Evolutionary conservation across 2,797 vertebrate genomes (phyloP), one percentile per base, ranked within the genome.

Genomic region (Carduelis carduelis): DNA sequence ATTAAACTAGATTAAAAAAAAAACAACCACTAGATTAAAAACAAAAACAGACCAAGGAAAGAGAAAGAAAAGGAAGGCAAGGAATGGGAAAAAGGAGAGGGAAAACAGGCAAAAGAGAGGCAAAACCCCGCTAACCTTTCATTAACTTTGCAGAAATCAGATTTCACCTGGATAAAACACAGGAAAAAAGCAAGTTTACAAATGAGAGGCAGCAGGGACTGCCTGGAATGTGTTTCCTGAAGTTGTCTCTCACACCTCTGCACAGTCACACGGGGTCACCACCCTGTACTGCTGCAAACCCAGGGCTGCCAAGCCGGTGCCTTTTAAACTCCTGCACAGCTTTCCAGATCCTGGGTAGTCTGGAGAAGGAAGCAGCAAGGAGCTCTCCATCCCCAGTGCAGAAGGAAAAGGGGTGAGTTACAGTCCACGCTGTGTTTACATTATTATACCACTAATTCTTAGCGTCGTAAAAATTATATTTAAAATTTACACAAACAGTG

Each of bases 381-480:
- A 93, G 72, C 43, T 50, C 12, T 1, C n/a, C 76, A n/a, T 46
- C 53, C 61, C 63, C 56, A 14, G 30, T 3, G 39, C 6, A 2
- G 44, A 76, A 80, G 35, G 50, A 34, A n/a, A 69, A 69, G 43
- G 61, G n/a, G 61, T 96, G 97, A 98, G 94, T 98, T 98, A 98
- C 80, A 91, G 92, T 47, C 86, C 79, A 52, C 1, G 0, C 16
- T 57, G 82, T 94, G 92, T 97, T 97, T 97, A 97, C 52, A 83
- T 96, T 97, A 98, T 95, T 96, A 96, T 55, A 65, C 88, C 91
- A 94, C 96, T 98, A 97, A 98, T 97, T 97, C 95, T 95, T 83
- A 66, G 9, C 12, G 28, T 76, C 93, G 68, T 97, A 96, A 97
- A 95, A 95, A 95, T 90, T 74, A 94, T 78, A 93, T 89, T 60